Percentiles rank a stretch among this genome's conserved stretches.
These are phyloP conservation scores for Crax fasciolata DNA, from an alignment of 2,797 vertebrate species.

Conservation along the genomic window DNA sequence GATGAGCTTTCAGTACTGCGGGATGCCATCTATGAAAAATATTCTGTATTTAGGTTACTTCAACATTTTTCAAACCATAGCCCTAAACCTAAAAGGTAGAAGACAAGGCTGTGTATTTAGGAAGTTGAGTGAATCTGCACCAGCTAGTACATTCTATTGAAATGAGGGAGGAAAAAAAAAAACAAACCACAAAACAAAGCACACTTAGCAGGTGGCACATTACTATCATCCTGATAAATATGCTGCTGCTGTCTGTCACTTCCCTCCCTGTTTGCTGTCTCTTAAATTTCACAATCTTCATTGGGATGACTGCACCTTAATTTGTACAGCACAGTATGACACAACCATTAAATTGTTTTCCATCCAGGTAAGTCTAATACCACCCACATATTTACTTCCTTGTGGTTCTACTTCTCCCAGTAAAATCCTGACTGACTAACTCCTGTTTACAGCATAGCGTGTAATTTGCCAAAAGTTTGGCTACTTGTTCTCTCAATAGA, in stretches of 20 bases:
- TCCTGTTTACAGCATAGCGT: not conserved
- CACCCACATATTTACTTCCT: slow-evolving; percentile 25
- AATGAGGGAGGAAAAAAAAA: not conserved
- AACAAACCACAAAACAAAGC: not conserved
- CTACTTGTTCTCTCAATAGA: not conserved
- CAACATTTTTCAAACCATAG: not conserved
- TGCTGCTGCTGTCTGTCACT: not conserved
- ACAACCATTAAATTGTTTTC: slow-evolving; percentile 37
- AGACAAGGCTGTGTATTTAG: not conserved
- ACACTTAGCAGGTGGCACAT: not conserved
- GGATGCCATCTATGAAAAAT: not conserved
- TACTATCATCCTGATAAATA: not conserved
- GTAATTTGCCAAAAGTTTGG: not conserved
- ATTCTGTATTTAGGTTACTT: not conserved
- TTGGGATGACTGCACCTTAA: slow-evolving; percentile 7
- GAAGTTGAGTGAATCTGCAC: not conserved
- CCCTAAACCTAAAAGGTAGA: not conserved
- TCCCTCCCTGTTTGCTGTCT: slow-evolving; percentile 31
- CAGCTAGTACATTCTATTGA: not conserved
- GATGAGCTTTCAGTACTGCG: not conserved
- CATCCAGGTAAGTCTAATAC: not conserved
- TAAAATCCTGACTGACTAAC: not conserved
- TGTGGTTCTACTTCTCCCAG: not conserved
- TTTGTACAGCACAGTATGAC: not conserved
- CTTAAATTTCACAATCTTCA: slow-evolving; percentile 3